These are phyloP conservation scores for Drosophila hydei DNA, from an alignment of 1,140 invertebrate genomes.

Conservation along the genomic window DNA sequence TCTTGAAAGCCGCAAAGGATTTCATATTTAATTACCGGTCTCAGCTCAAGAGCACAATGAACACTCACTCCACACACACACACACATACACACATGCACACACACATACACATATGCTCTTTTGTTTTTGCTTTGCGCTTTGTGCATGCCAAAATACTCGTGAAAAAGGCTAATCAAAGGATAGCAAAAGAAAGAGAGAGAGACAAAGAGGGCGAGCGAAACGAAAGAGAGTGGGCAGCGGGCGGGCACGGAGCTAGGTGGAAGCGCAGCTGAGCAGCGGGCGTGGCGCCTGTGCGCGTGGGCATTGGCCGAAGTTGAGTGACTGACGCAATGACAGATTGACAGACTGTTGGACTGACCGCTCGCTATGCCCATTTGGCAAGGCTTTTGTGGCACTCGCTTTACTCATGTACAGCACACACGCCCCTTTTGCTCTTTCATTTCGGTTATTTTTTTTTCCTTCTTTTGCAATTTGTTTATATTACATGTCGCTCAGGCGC, in stretches of 20 bases:
- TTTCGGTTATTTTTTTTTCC: conserved; percentile 33
- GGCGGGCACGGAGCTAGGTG: not conserved
- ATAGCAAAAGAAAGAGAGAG: not conserved
- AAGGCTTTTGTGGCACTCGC: conserved; percentile 57
- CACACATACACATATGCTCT: conserved; percentile 21
- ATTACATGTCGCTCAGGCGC: conserved; percentile 64
- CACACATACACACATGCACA: conserved; percentile 20
- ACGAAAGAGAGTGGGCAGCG: conserved; percentile 26
- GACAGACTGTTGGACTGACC: conserved; percentile 51
- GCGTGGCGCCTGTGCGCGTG: too few relatives aligned
- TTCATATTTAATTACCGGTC: conserved; percentile 34
- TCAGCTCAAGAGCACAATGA: conserved; percentile 15
- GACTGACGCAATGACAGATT: conserved; percentile 35
- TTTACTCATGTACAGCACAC: conserved; percentile 41
- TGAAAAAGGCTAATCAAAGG: conserved; percentile 37
- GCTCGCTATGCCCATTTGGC: conserved; percentile 64
- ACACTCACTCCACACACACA: conserved; percentile 17
- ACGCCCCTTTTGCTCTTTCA: conserved; percentile 9
- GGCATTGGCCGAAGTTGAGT: conserved; percentile 47
- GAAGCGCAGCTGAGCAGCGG: too few relatives aligned
- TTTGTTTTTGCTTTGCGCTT: conserved; percentile 69
- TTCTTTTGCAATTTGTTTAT: conserved; percentile 76
- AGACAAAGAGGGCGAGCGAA: not conserved
- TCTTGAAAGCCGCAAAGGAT: conserved; percentile 10
- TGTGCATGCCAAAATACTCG: conserved; percentile 70